Base-by-base conservation (phyloP, 1,140 invertebrate genomes). In the Drosophila kikkawai region DNA sequence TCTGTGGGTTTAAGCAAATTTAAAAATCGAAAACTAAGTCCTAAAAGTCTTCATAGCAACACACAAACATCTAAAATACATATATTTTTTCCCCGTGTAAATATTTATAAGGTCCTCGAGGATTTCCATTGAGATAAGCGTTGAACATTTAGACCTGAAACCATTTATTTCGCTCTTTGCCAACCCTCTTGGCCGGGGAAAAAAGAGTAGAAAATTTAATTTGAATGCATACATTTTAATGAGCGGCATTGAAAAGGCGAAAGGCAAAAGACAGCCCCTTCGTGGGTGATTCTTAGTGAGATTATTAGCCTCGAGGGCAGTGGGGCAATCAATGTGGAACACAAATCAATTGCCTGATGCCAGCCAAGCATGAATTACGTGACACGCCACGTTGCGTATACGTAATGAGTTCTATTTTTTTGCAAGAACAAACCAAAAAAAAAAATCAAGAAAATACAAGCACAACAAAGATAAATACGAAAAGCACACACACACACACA, bases 61-160 rank as follows among this genome's bases (percentile, higher is more conserved):
- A n/a, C n/a, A n/a, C n/a, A n/a, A n/a, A n/a, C n/a, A n/a, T n/a
- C n/a, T n/a, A n/a, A n/a, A n/a, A n/a, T 0, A 7, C 19, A 7
- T 15, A 4, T 9, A 0, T n/a, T 39, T 64, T 53, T 15, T n/a
- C 8, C 7, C 7, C 0, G 39, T 70, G 67, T 75, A 88, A 79
- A 90, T 90, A 88, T 88, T 84, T 90, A 90, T 88, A 78, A 90
- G 84, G 78, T 88, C 81, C 84, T 84, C 63, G 63, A 84, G 85
- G 84, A 90, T 79, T 88, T 88, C 57, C 78, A 88, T 84, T 88
- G 78, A 88, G 84, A 88, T 88, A 88, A 90, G 78, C 85, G 78
- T 53, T 66, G 60, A 37, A 65, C 85, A 81, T 84, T 88, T 88
- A 76, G 81, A 79, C 69, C 70, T 26, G 17, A 55, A 79, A 51